A percentile compares a stretch with the other conserved stretches of the same genome.
Conservation (phyloP, 2,797 vertebrate species). For the Borostomias antarcticus region DNA sequence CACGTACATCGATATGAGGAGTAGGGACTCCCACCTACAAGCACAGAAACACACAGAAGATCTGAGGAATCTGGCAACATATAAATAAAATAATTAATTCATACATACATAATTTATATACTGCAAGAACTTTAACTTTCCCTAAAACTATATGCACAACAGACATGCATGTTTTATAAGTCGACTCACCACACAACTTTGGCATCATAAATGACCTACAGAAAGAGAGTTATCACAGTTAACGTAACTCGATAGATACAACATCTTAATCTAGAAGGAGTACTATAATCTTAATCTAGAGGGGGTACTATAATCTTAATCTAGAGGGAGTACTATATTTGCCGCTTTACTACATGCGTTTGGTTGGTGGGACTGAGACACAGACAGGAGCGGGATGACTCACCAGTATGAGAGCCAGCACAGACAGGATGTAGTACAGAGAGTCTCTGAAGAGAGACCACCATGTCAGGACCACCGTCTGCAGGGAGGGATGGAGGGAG, state of each 20-base stretch:
- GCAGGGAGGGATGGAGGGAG: constrained; percentile 1
- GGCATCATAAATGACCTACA: constrained; percentile 80
- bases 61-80: too few relatives aligned
- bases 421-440: constrained; percentile 78
- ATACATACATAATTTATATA: neutral
- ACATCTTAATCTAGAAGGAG: too few relatives aligned
- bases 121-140: too few relatives aligned
- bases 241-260: neutral
- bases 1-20: constrained; percentile 78
- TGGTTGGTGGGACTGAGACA: neutral
- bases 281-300: too few relatives aligned
- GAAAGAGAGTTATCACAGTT: constrained; percentile 20
- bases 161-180: too few relatives aligned
- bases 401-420: constrained; percentile 79
- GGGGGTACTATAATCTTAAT: too few relatives aligned
- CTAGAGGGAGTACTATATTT: neutral
- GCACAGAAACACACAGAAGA: constrained; percentile 16
- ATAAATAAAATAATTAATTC: too few relatives aligned
- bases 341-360: neutral
- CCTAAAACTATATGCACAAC: too few relatives aligned
- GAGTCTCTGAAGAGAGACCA: constrained; percentile 82
- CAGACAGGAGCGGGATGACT: constrained; percentile 29
- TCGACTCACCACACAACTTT: constrained; percentile 81
- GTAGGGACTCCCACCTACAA: constrained; percentile 79
- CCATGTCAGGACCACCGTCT: constrained; percentile 79